Evolutionary conservation across 2,113 vertebrate species (phyloP), one percentile per base, ranked within the genome.

Genomic region (Macaca nemestrina): DNA sequence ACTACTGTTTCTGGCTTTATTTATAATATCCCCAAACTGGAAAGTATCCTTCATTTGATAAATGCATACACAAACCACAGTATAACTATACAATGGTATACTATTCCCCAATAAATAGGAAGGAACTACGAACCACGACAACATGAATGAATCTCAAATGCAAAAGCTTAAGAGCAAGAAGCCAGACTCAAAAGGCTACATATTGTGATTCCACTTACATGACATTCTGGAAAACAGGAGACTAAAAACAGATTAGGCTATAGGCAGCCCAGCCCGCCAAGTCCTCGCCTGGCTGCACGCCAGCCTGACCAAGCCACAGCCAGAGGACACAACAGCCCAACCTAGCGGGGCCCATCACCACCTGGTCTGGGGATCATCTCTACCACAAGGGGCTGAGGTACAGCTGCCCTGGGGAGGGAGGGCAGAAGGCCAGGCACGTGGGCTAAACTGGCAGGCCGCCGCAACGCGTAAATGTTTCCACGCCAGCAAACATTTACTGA

Each of bases 1-100:
- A 72, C 45, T n/a, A 83, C 38, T 78, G 32, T 83, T 90, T 92
- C 73, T 64, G 72, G 38, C 59, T 95, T 93, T 95, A 94, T 78
- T 94, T 84, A 84, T 79, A 73, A 92, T 68, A 25, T 79, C 20
- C 27, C 25, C 23, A 84, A 91, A 95, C 17, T 73, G 25, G 57
- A 78, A 96, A 73, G n/a, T 84, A 13, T 55, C 38, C 45, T 80
- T 73, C 43, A 79, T 52, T 78, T 75, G 70, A 89, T 43, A 14
- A 70, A 72, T 59, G 18, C 59, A 88, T 50, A 38, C 8, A 76
- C 82, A 78, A 93, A 89, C 4, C 30, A 11, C 45, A 81, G 61
- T 57, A 75, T 48, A 43, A 27, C 27, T 59, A 52, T 6, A 85
- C 10, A 93, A 95, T 3, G 13, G 32, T 50, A 67, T 59, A 75